Evolutionary conservation across 2,888 invertebrate species (phyloP).

Genomic region (Mesorhabditis spiculigera): DNA sequence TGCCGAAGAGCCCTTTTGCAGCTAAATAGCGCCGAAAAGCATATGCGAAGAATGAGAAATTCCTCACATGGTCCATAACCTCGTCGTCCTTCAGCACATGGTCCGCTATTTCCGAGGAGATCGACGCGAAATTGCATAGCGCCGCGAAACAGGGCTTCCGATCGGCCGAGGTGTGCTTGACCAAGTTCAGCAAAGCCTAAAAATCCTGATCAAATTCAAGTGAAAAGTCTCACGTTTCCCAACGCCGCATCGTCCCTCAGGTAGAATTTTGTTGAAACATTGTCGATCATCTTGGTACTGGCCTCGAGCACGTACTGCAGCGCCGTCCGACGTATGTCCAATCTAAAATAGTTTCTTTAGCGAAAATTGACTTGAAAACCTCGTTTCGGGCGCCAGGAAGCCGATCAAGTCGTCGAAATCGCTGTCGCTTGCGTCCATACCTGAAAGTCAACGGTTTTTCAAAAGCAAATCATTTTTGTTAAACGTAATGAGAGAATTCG

Average conservation of each 20-base stretch:
- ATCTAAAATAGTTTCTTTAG: constrained; percentile 14
- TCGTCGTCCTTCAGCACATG: constrained; percentile 25
- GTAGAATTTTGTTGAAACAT: constrained; percentile 30
- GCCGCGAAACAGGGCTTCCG: constrained; percentile 33
- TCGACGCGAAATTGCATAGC: constrained; percentile 39
- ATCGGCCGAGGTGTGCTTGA: constrained; percentile 33
- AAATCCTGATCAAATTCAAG: neutral
- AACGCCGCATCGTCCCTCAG: constrained; percentile 24
- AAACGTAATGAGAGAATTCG: no score
- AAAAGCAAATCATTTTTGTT: no score
- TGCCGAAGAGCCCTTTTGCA: neutral
- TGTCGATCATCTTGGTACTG: constrained; percentile 33
- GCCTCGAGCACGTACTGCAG: constrained; percentile 33
- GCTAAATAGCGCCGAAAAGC: no score
- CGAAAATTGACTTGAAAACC: neutral
- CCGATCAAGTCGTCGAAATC: neutral
- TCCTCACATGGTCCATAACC: neutral
- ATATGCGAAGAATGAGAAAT: neutral
- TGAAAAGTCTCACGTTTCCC: constrained; percentile 22
- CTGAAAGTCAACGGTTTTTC: no score
- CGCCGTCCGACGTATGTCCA: constrained; percentile 34
- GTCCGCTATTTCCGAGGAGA: constrained; percentile 31
- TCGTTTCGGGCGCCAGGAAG: neutral
- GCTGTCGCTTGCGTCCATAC: neutral
- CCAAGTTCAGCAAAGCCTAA: constrained; percentile 33